A percentile compares a stretch with the other conserved stretches of the same genome.
Evolutionary conservation across 2,113 vertebrate genomes (phyloP).

Genomic region (Oryzias javanicus): DNA sequence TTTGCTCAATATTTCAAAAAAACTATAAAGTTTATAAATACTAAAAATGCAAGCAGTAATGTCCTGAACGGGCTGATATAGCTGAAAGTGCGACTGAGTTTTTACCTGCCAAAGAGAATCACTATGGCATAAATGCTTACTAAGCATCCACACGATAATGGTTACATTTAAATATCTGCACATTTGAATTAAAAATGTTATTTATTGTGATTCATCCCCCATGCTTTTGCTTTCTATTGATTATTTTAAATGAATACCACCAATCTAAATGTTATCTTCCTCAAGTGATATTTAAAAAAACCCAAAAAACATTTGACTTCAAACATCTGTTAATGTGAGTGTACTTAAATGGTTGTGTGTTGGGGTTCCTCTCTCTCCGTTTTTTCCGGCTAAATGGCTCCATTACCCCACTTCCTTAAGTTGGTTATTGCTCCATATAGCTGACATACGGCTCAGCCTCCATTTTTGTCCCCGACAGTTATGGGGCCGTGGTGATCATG

Average conservation of each 20-base stretch:
- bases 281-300: too few relatives aligned
- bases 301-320: neutral
- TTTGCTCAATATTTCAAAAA: too few relatives aligned
- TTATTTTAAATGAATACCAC: too few relatives aligned
- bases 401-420: slow-evolving; percentile 79
- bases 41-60: too few relatives aligned
- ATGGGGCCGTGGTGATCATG: slow-evolving; percentile 77
- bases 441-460: slow-evolving; percentile 79
- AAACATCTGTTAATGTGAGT: neutral
- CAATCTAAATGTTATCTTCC: too few relatives aligned
- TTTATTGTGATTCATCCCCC: neutral
- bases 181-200: neutral
- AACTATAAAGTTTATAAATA: too few relatives aligned
- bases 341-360: neutral
- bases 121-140: too few relatives aligned
- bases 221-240: neutral
- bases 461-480: slow-evolving; percentile 79
- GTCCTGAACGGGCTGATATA: too few relatives aligned
- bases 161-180: neutral
- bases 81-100: too few relatives aligned
- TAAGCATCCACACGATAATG: too few relatives aligned
- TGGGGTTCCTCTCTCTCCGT: slow-evolving; percentile 9
- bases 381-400: slow-evolving; percentile 79
- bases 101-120: too few relatives aligned
- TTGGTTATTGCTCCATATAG: slow-evolving; percentile 81